Evolutionary conservation across 2,113 vertebrate genomes (phyloP), one percentile per base, ranked within the genome.

Genomic region (Corythaeola cristata): DNA sequence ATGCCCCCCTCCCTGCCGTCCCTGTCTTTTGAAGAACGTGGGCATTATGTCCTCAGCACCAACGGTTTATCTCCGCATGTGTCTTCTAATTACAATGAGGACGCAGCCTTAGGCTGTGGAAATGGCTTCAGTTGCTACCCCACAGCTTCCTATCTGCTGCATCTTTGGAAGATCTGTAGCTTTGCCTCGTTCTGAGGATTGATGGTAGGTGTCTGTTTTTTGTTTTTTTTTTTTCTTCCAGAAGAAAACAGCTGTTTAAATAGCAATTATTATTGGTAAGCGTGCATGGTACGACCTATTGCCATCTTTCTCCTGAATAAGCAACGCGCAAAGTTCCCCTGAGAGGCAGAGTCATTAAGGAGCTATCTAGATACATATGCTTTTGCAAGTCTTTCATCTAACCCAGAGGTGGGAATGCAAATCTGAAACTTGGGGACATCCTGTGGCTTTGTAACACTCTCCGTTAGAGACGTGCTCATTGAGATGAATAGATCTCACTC

Each of bases 331-430:
- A 12, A 66, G 92, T 77, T 97, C 85, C 94, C 95, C 78, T 64
- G 71, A 85, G 92, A 91, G 79, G 39, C 91, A 81, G 60, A 95
- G 89, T 91, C 74, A 77, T 83, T 95, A 96, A 96, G 97, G 80
- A 91, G 20, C 86, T 85, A 66, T 89, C 56, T 96, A 92, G 90
- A 93, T 89, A 91, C 52, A 71, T 39, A 64, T 13, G 84, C 59
- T 97, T 95, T 90, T 95, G 82, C 86, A 75, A 77, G 90, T 68
- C 88, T 97, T 97, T 97, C 63, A 92, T 91, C 93, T 94, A 90
- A 83, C 56, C 97, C 53, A 62, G 75, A 83, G 81, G 88, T 88
- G 81, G 78, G 95, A 97, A 97, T 90, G 85, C 92, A 97, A 85
- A 94, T 59, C 89, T 76, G 58, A 91, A 94, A 89, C 89, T 52